phyloP scores from a whole-genome alignment of 2,888 invertebrate genomes.

The Drosophila austrosaltans region DNA sequence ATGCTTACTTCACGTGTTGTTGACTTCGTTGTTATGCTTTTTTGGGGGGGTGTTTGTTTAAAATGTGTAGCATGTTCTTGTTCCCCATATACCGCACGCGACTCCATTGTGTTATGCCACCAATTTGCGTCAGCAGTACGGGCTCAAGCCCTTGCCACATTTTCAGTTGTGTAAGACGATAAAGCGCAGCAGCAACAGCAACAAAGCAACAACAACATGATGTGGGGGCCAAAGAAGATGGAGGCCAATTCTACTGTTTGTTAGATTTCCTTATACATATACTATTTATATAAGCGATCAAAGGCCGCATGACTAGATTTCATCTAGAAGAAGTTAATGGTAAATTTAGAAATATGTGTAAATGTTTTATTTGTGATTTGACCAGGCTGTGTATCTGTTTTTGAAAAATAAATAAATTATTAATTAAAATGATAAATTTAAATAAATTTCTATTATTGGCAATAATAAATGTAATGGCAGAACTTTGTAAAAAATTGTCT shows the following conservation, averaged over 20 bases:
- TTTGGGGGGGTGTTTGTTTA: conserved; percentile 31
- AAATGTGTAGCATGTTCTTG: conserved; percentile 31
- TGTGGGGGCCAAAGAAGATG: background rate
- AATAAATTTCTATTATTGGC: no score
- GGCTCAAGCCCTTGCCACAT: conserved; percentile 24
- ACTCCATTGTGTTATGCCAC: conserved; percentile 51
- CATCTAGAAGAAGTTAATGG: conserved; percentile 6
- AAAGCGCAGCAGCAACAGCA: conserved; percentile 24
- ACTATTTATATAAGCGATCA: conserved; percentile 57
- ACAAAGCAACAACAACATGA: conserved; percentile 2
- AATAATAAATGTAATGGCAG: no score
- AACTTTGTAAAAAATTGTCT: no score
- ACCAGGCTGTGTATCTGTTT: no score
- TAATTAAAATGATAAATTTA: no score
- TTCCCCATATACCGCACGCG: conserved; percentile 48
- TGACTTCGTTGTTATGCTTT: conserved; percentile 27
- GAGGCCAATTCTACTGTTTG: background rate
- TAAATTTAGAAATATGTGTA: background rate
- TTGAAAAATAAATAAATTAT: no score
- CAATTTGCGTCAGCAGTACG: conserved; percentile 66
- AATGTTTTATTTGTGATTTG: no score
- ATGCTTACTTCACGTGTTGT: conserved; percentile 58
- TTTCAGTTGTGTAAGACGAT: conserved; percentile 41
- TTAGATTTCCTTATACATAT: background rate
- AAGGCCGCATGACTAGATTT: conserved; percentile 23